phyloP scores from a whole-genome alignment of 2,113 vertebrate species.

The Suncus etruscus region DNA sequence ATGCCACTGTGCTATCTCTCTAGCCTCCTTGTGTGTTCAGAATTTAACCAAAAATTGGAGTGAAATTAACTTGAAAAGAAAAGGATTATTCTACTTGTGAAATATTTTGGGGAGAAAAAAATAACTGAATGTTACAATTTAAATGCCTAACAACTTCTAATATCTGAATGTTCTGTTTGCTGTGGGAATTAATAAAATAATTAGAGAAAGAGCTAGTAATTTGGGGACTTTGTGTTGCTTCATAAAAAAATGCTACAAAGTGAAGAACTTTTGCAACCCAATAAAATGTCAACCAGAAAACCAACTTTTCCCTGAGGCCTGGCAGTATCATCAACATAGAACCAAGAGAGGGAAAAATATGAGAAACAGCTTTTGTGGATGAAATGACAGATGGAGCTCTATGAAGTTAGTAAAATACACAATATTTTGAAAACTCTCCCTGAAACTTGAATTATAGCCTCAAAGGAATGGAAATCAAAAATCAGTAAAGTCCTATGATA shows the following conservation, averaged over 20 bases:
- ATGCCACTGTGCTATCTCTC: too few relatives aligned
- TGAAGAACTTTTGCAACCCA: background rate
- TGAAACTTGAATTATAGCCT: background rate
- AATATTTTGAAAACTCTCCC: conserved; percentile 50
- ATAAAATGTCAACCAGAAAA: background rate
- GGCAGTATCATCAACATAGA: background rate
- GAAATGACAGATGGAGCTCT: conserved; percentile 12
- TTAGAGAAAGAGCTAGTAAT: background rate
- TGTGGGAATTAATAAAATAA: background rate
- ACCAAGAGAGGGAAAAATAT: background rate
- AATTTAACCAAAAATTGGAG: background rate
- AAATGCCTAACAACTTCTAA: conserved; percentile 8
- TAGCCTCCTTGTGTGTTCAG: too few relatives aligned
- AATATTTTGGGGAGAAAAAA: background rate
- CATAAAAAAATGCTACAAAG: background rate
- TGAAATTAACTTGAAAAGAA: background rate
- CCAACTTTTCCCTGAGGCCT: background rate
- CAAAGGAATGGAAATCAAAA: conserved; percentile 41
- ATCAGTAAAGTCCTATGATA: background rate
- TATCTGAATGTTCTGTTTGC: background rate
- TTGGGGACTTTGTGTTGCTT: background rate
- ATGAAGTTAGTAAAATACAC: conserved; percentile 38
- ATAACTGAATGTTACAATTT: background rate
- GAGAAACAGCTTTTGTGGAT: conserved; percentile 41
- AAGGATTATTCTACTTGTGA: conserved; percentile 45